Percentiles rank a stretch among this genome's conserved stretches.
phyloP scores from a whole-genome alignment of 1,140 invertebrate genomes.

The Diplogasteroides magnus region DNA sequence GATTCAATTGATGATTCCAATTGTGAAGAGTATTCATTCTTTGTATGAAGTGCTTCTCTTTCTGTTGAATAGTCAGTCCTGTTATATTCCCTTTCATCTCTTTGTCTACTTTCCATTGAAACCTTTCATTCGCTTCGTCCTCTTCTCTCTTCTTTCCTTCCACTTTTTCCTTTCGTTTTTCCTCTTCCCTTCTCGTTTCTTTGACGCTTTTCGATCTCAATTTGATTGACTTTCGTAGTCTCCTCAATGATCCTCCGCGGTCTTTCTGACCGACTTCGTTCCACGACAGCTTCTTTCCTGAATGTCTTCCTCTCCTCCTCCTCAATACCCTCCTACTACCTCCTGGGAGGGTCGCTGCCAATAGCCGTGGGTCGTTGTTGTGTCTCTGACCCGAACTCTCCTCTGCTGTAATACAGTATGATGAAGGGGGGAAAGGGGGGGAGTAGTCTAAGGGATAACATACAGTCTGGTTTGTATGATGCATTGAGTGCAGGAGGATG shows the following conservation, averaged over 20 bases:
- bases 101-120: neutral
- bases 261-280: constrained; percentile 8
- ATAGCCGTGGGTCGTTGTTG: constrained; percentile 10
- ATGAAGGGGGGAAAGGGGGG: neutral
- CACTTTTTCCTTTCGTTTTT: neutral
- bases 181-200: neutral
- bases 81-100: constrained; percentile 6
- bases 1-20: constrained; percentile 1
- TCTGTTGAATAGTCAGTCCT: constrained; percentile 3
- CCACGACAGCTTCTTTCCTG: constrained; percentile 5
- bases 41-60: constrained; percentile 2
- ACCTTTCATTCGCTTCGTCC: neutral
- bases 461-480: constrained; percentile 26
- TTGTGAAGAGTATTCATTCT: constrained; percentile 12
- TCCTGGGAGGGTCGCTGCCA: constrained; percentile 19
- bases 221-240: neutral
- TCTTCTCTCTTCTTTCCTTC: neutral
- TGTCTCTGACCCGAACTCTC: constrained; percentile 23
- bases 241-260: constrained; percentile 1
- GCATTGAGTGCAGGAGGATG: constrained; percentile 19
- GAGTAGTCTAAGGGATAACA: constrained; percentile 13
- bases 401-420: constrained; percentile 20
- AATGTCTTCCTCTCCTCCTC: neutral
- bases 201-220: neutral
- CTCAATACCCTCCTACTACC: neutral